Percentiles rank a stretch among this genome's conserved stretches.
These are phyloP conservation scores for Sebastes fasciatus DNA, from an alignment of 2,113 vertebrate genomes.

Conservation along the genomic window DNA sequence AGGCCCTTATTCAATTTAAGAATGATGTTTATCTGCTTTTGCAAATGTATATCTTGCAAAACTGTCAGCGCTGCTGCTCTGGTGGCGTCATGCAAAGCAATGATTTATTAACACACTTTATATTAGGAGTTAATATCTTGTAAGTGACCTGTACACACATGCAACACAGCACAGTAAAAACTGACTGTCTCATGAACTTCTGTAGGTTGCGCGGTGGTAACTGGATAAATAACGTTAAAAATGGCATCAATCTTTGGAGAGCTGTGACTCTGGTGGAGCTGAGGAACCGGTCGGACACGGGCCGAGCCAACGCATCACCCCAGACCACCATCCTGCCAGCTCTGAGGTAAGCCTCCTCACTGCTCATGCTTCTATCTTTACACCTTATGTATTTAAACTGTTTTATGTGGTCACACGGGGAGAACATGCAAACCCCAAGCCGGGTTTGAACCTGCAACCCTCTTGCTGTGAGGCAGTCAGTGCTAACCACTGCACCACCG, in stretches of 20 bases:
- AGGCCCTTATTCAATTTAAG: neutral
- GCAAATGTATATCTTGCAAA: neutral
- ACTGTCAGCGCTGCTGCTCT: neutral
- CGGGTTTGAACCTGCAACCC: too few relatives aligned
- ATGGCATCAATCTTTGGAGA: accelerated
- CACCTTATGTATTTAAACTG: too few relatives aligned
- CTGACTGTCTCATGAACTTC: neutral
- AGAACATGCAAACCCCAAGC: too few relatives aligned
- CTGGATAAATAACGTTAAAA: conserved; percentile 10
- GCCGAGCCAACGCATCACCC: conserved; percentile 44
- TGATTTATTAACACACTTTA: neutral
- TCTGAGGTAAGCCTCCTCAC: conserved; percentile 21
- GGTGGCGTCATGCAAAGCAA: neutral
- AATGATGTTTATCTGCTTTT: too few relatives aligned
- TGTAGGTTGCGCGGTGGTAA: conserved; percentile 1
- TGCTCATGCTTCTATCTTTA: too few relatives aligned
- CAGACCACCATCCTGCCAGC: conserved; percentile 57
- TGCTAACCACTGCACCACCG: too few relatives aligned
- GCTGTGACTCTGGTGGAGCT: conserved; percentile 34
- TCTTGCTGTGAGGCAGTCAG: too few relatives aligned
- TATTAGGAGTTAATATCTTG: neutral
- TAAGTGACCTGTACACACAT: neutral
- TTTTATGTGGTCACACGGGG: too few relatives aligned
- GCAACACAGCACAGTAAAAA: neutral
- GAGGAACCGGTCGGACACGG: conserved; percentile 50